A percentile compares a stretch with the other conserved stretches of the same genome.
Conservation (phyloP, 2,888 invertebrate species). For the Lepidochrysops patricia region DNA sequence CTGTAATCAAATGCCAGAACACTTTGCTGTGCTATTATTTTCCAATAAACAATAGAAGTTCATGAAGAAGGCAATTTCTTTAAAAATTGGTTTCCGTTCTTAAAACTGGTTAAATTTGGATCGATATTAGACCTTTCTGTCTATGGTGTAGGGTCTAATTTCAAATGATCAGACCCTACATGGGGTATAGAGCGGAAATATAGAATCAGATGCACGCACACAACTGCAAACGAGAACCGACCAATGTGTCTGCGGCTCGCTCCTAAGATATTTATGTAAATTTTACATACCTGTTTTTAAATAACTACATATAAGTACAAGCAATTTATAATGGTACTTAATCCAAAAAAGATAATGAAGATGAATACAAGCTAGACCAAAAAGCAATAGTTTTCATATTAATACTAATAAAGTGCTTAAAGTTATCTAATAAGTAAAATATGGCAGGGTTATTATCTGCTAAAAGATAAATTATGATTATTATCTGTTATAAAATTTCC, state of each 20-base stretch:
- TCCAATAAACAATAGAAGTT: conserved; percentile 8
- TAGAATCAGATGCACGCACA: conserved; percentile 55
- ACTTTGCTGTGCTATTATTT: background rate
- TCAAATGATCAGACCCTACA: conserved; percentile 31
- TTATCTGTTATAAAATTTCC: too few relatives aligned
- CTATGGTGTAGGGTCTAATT: conserved; percentile 34
- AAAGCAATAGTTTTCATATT: too few relatives aligned
- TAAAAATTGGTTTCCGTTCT: conserved; percentile 33
- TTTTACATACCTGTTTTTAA: too few relatives aligned
- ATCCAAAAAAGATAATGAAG: too few relatives aligned
- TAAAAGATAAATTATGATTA: too few relatives aligned
- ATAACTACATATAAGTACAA: too few relatives aligned
- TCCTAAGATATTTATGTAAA: conserved; percentile 32
- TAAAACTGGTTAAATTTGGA: conserved; percentile 16
- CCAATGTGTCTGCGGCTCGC: conserved; percentile 45
- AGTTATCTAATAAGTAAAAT: too few relatives aligned
- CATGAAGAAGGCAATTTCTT: conserved; percentile 28
- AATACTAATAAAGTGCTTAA: too few relatives aligned
- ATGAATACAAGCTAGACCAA: too few relatives aligned
- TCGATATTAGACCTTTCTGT: conserved; percentile 28
- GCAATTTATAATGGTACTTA: too few relatives aligned
- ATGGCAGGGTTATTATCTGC: too few relatives aligned
- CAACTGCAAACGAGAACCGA: conserved; percentile 43
- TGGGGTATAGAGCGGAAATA: conserved; percentile 65
- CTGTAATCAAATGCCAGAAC: background rate